Conservation (phyloP, 2,113 vertebrate genomes). For the Thamnaconus septentrionalis region DNA sequence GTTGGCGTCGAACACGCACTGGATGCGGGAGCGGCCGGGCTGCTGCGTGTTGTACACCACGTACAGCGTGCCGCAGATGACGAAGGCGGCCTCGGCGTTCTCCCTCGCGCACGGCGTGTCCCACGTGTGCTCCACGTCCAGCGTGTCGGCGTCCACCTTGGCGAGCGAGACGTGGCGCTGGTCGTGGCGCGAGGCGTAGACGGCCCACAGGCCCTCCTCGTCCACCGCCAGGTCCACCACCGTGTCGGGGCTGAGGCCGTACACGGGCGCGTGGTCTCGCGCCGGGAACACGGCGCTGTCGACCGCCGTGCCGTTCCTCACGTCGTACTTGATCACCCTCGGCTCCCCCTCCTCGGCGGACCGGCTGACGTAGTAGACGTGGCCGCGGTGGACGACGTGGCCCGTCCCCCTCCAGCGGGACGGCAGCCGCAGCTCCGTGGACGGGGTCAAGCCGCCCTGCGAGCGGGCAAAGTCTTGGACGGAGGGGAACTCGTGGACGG, state of each 20-base stretch:
- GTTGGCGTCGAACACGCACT: slow-evolving; percentile 93
- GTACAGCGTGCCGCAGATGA: slow-evolving; percentile 93
- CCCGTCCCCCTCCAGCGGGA: slow-evolving; percentile 89
- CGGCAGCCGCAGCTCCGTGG: slow-evolving; percentile 82
- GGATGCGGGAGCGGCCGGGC: slow-evolving; percentile 89
- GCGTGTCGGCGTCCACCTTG: slow-evolving; percentile 85
- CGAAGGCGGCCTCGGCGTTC: slow-evolving; percentile 90
- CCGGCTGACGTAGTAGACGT: slow-evolving; percentile 83
- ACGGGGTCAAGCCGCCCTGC: slow-evolving; percentile 76
- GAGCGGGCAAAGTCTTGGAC: slow-evolving; percentile 87
- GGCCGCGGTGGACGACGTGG: slow-evolving; percentile 82
- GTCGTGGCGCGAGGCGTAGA: slow-evolving; percentile 87
- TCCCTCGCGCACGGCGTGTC: slow-evolving; percentile 91
- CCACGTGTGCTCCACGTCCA: slow-evolving; percentile 95
- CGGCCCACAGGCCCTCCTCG: slow-evolving; percentile 94
- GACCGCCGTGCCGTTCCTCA: slow-evolving; percentile 80
- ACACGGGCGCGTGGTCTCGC: slow-evolving; percentile 86
- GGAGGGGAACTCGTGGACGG: slow-evolving; percentile 82
- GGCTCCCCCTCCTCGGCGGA: slow-evolving; percentile 62
- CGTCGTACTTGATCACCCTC: slow-evolving; percentile 88
- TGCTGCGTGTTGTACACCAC: slow-evolving; percentile 95
- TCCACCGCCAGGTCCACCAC: slow-evolving; percentile 90
- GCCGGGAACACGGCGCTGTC: slow-evolving; percentile 89
- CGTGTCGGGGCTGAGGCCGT: slow-evolving; percentile 83
- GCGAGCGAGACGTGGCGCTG: slow-evolving; percentile 89